Percentiles rank a stretch among this genome's conserved stretches.
Conservation (phyloP, 1,140 invertebrate genomes). For the Drosophila willistoni region DNA sequence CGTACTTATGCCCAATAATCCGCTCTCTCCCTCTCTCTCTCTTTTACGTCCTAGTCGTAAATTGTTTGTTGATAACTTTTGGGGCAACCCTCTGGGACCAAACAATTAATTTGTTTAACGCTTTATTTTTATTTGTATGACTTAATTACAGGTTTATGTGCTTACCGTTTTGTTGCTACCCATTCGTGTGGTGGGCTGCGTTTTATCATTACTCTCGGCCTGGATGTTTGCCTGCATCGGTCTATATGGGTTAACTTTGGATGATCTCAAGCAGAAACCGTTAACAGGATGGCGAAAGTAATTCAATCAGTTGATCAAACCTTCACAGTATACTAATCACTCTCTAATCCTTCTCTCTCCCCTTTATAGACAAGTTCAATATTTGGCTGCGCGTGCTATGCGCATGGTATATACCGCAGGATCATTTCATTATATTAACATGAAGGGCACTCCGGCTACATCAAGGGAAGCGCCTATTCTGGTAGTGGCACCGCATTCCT, state of each 20-base stretch:
- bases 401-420: slow-evolving; percentile 90
- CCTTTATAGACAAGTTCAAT: slow-evolving; percentile 59
- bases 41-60: no score
- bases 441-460: slow-evolving; percentile 87
- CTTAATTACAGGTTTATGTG: slow-evolving; percentile 89
- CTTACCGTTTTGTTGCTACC: slow-evolving; percentile 91
- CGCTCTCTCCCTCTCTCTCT: no score
- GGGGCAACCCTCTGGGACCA: not conserved
- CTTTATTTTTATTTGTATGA: not conserved
- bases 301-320: slow-evolving; percentile 45
- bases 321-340: not conserved
- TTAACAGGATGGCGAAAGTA: slow-evolving; percentile 93
- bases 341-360: not conserved
- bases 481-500: slow-evolving; percentile 95
- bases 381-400: slow-evolving; percentile 83
- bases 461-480: slow-evolving; percentile 92
- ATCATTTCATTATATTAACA: slow-evolving; percentile 90
- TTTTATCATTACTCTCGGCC: slow-evolving; percentile 89
- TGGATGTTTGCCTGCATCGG: slow-evolving; percentile 92
- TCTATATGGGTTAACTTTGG: slow-evolving; percentile 89
- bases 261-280: slow-evolving; percentile 89
- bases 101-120: not conserved
- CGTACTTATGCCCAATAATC: no score
- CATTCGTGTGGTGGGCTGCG: slow-evolving; percentile 89
- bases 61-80: not conserved